Base-by-base conservation (phyloP, 2,888 invertebrate species). In the Ryuthela nishihirai region DNA sequence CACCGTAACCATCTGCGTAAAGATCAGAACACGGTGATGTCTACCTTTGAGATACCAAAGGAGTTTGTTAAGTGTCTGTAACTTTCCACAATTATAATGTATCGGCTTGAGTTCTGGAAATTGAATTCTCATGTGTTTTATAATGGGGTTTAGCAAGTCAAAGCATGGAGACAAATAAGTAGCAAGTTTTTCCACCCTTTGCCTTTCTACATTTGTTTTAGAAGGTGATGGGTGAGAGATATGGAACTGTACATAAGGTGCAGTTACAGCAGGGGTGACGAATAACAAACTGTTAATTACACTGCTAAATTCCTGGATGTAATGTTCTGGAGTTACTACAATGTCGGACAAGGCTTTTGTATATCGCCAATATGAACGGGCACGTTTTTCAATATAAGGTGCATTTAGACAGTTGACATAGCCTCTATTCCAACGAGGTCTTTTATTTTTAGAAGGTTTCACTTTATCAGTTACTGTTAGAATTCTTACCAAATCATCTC, bases 1-100 rank as follows among this genome's bases (percentile, higher is more conserved):
- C 93, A 99, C 98, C 74, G 89, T 85, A 12, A 98, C 95, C 99
- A 99, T 99, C 80, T 99, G 99, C 17, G 99, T 98, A 78, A 99
- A 99, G 69, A 99, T 89, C 25, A 99, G 81, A 64, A 88, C 97
- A 66, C 98, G 82, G 77, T 99, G 98, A 46, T 82, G 83, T 49
- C 81, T 91, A 18, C 80, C 78, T 76, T 90, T 92, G 39, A 99
- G 78, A 67, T 84, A 81, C 43, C 92, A 82, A 70, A 99, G 79
- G 62, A 99, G 79, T 47, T 78, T 78, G 74, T 88, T 88, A 69
- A 98, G 75, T 17, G 88, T 87, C 78, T 97, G 97, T 65, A 98
- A 79, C 78, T 97, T 97, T 67, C 86, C 99, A 77, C 98, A 99
- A 78, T 99, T 99, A 75, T 97, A 99, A 75, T 99, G 97, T 72